Base-by-base conservation (phyloP, 2,113 vertebrate genomes). In the Murina feae region DNA sequence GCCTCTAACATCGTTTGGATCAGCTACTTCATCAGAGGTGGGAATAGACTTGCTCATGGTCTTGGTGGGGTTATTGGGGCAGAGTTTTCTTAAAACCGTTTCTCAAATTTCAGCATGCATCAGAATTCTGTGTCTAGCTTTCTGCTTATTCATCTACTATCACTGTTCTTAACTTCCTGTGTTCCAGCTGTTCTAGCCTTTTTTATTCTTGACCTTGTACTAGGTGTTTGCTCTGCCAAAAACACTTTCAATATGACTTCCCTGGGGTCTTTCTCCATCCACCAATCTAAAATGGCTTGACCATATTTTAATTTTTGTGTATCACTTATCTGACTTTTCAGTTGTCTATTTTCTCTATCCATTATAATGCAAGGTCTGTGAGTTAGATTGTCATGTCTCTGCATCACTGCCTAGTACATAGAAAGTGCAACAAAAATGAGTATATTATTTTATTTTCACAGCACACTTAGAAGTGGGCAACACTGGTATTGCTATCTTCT, bases 1-100 rank as follows among this genome's bases (percentile, higher is more conserved):
- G 96, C 99, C 99, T 93, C 98, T 99, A 94, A 99, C 99, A 80
- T 99, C 99, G 35, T 99, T 99, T 97, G 99, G 99, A 95, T 98
- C 99, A 91, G 94, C 98, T 0, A 80, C 98, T 86, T 97, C 98
- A 71, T 97, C 99, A 95, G 99, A 99, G 99, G 99, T 99, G 98
- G 97, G 98, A 96, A 47, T 17, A 68, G 23, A 65, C 17, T 58
- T 87, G 13, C 35, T 76, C 20, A 16, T 63, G 71, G 17, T 17
- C 39, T 81, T 47, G 3, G 9, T 44, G 6, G 35, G 65, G 6
- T 81, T 44, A 14, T 2, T 84, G 3, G n/a, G 32, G 12, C 44
- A 37, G 30, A 13, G 20, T 47, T 75, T 83, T 44, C 51, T 86
- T 47, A 20, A 49, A 55, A 58, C 6, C 6, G 51, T 58, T 58